phyloP scores from a whole-genome alignment of 2,888 invertebrate genomes.

The Adela reaumurella region DNA sequence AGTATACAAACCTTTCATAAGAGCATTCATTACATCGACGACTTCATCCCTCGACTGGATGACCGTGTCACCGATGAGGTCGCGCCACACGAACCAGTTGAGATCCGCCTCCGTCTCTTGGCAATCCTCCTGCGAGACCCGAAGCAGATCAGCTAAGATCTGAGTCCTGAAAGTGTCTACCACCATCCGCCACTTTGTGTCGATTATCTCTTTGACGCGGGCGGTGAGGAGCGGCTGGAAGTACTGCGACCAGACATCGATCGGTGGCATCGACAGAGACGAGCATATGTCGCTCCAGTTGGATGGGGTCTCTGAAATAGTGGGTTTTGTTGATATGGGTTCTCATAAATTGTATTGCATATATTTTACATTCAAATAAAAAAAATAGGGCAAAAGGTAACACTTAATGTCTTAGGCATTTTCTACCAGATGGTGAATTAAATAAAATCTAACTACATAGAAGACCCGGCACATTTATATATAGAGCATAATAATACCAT shows the following conservation, averaged over 20 bases:
- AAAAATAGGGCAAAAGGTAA: too few relatives aligned
- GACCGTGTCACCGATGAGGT: constrained; percentile 53
- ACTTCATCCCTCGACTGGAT: constrained; percentile 44
- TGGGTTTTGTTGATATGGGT: background rate
- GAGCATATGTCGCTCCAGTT: constrained; percentile 64
- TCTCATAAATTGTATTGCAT: background rate
- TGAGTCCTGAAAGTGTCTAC: constrained; percentile 36
- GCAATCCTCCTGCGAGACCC: constrained; percentile 17
- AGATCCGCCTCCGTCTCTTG: constrained; percentile 59
- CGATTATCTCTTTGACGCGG: constrained; percentile 62
- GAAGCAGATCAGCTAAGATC: constrained; percentile 35
- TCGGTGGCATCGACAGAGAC: constrained; percentile 51
- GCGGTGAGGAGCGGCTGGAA: constrained; percentile 72
- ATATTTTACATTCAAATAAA: background rate
- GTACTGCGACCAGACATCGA: constrained; percentile 67
- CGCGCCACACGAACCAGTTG: constrained; percentile 72
- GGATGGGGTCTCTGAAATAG: constrained; percentile 49
- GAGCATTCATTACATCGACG: constrained; percentile 41
- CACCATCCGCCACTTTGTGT: constrained; percentile 33
- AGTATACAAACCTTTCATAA: constrained; percentile 40
- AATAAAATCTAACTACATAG: too few relatives aligned
- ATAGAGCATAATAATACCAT: too few relatives aligned
- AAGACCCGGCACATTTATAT: too few relatives aligned
- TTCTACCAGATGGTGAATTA: too few relatives aligned
- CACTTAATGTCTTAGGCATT: constrained; percentile 1